Evolutionary conservation across 2,797 vertebrate genomes (phyloP).

Genomic region (Kryptolebias ocellatus): DNA sequence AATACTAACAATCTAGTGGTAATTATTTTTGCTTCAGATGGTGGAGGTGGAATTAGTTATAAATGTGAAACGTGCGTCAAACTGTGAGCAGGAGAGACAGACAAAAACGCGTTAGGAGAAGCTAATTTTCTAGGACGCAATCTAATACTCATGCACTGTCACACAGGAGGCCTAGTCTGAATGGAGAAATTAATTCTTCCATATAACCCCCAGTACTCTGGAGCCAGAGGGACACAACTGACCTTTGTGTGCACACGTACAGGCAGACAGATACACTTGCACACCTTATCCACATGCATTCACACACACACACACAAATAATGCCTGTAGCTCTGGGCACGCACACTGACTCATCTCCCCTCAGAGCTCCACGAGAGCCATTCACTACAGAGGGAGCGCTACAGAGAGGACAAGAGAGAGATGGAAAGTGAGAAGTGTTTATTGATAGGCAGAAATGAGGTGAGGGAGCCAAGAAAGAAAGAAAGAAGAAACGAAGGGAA

Average conservation of each 20-base stretch:
- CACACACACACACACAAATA: conserved; percentile 14
- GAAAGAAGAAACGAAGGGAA: conserved; percentile 1
- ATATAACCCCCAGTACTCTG: conserved; percentile 35
- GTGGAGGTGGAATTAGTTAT: conserved; percentile 6
- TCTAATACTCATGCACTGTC: background rate
- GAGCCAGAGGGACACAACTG: conserved; percentile 45
- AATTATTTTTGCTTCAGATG: conserved; percentile 23
- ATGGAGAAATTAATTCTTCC: conserved; percentile 47
- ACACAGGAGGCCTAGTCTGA: conserved; percentile 37
- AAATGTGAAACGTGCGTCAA: conserved; percentile 10
- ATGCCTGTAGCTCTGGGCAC: conserved; percentile 31
- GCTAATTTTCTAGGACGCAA: conserved; percentile 6
- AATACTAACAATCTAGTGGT: conserved; percentile 18
- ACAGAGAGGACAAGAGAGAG: conserved; percentile 35
- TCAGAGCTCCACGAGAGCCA: conserved; percentile 45
- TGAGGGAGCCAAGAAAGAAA: conserved; percentile 3
- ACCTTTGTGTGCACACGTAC: conserved; percentile 49
- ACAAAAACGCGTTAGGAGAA: background rate
- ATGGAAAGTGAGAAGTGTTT: conserved; percentile 15
- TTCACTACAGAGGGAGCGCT: conserved; percentile 40
- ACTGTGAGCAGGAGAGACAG: background rate
- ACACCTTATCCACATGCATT: background rate
- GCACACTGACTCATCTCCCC: conserved; percentile 49
- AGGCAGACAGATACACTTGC: conserved; percentile 10
- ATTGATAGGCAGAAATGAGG: conserved; percentile 17